A percentile compares a stretch with the other conserved stretches of the same genome.
Evolutionary conservation across 2,113 vertebrate species (phyloP).

Genomic region (Pseudorhombus dupliciocellatus): DNA sequence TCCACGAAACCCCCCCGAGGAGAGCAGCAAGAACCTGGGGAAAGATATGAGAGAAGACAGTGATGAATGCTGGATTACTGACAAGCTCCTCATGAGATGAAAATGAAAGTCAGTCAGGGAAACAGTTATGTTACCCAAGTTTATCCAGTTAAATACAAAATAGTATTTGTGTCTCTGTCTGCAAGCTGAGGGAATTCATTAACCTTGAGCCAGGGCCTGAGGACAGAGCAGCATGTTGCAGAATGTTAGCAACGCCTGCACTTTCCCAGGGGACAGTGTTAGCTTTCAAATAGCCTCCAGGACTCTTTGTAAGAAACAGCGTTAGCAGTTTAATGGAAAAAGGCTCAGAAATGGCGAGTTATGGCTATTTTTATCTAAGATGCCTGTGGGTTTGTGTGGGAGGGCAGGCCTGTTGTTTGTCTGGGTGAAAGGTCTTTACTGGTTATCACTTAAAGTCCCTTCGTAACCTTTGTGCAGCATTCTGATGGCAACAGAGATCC

Average conservation of each 20-base stretch:
- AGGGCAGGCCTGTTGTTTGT: conserved; percentile 30
- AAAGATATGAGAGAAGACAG: conserved; percentile 7
- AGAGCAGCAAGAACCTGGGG: conserved; percentile 18
- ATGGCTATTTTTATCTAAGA: conserved; percentile 37
- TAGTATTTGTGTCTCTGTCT: conserved; percentile 1
- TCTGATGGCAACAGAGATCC: conserved; percentile 17
- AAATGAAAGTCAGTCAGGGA: not conserved
- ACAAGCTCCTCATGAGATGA: conserved; percentile 25
- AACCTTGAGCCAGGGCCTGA: conserved; percentile 60
- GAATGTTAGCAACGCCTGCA: conserved; percentile 35
- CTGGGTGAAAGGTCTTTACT: conserved; percentile 27
- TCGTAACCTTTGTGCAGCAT: conserved; percentile 28
- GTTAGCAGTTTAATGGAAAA: conserved; percentile 45
- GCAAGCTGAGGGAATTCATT: conserved; percentile 37
- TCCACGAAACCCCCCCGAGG: conserved; percentile 26
- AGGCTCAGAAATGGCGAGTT: conserved; percentile 34
- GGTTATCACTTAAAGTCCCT: conserved; percentile 15
- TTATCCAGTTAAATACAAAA: not conserved
- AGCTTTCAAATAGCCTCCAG: conserved; percentile 46
- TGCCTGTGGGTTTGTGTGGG: conserved; percentile 15
- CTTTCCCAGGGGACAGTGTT: conserved; percentile 29
- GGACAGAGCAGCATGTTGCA: conserved; percentile 51
- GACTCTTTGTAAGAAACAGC: conserved; percentile 28
- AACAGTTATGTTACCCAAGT: not conserved
- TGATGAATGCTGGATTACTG: conserved; percentile 15